Base-by-base conservation (phyloP, 2,888 invertebrate genomes). In the Sabellastarte sp. region DNA sequence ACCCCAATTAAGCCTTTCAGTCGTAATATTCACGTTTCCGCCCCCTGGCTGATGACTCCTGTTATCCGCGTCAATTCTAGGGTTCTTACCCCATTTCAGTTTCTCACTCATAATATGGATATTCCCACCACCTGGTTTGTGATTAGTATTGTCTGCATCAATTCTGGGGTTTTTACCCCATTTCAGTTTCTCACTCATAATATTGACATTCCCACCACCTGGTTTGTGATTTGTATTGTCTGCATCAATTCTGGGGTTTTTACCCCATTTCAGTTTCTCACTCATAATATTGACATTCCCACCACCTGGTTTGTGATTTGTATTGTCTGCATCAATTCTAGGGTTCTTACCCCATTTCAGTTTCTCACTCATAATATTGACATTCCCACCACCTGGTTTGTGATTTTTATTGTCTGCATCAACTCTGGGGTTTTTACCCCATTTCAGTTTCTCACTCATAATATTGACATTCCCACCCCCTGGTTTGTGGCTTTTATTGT, bases 341-440 rank as follows among this genome's bases (percentile, higher is more conserved):
- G 53, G 5, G 10, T 10, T 5, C 5, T 10, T 53, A 5, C 24
- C 24, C 53, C 53, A 53, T 5, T 26, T 5, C 28, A 53, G 28
- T 26, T 53, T 53, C 5, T 53, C 53, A 53, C 28, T 5, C 5
- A 53, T n/a, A 5, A 53, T 26, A 5, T 15, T 5, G 4, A 53
- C 53, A 53, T 53, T 53, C 5, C 53, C 53, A 26, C 53, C 53
- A 26, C 53, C 53, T 5, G 53, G 53, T 26, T 53, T 53, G 24
- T 53, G 24, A 15, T 53, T 26, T 26, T 26, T 53, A 26, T 53
- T 53, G 15, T 20, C 5, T 20, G 20, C 26, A 5, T 26, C 53
- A n/a, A 53, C 24, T 26, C 24, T 53, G 24, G 53, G 24, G 20
- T 15, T 5, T 26, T 10, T 26, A 26, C 26, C 26, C 53, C 53